Conservation (phyloP, 2,888 invertebrate genomes). For the Azorinus chamasolen region DNA sequence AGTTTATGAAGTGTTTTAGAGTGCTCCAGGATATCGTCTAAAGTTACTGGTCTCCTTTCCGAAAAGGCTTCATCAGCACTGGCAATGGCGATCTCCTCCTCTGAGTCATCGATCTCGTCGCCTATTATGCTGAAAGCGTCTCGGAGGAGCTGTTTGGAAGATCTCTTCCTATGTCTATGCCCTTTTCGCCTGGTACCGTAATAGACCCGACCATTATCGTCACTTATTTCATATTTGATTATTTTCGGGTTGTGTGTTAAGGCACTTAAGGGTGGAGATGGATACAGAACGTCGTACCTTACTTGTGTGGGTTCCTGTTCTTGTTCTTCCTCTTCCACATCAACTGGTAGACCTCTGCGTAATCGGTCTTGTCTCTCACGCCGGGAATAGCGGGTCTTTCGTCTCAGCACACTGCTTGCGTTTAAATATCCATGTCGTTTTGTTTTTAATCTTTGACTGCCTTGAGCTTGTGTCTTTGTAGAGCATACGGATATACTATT, state of each 20-base stretch:
- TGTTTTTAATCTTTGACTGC: conserved; percentile 21
- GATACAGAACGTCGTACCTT: conserved; percentile 63
- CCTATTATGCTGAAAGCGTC: conserved; percentile 39
- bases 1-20: no score
- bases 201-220: background rate
- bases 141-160: conserved; percentile 4
- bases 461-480: conserved; percentile 8
- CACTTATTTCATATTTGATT: conserved; percentile 33
- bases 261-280: conserved; percentile 63
- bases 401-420: conserved; percentile 40
- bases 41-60: no score
- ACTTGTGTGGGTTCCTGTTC: conserved; percentile 32
- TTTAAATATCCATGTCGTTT: conserved; percentile 54
- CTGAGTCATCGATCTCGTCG: conserved; percentile 46
- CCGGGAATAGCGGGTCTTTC: conserved; percentile 7
- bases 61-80: no score
- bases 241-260: conserved; percentile 67
- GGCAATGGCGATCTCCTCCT: conserved; percentile 36
- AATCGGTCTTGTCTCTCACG: conserved; percentile 6
- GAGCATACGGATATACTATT: conserved; percentile 61
- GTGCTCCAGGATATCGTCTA: no score
- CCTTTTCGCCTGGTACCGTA: background rate
- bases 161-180: conserved; percentile 4
- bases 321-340: background rate
- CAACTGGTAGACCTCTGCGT: conserved; percentile 4